Conservation (phyloP, 1,140 invertebrate species). For the Palaemon carinicauda region DNA sequence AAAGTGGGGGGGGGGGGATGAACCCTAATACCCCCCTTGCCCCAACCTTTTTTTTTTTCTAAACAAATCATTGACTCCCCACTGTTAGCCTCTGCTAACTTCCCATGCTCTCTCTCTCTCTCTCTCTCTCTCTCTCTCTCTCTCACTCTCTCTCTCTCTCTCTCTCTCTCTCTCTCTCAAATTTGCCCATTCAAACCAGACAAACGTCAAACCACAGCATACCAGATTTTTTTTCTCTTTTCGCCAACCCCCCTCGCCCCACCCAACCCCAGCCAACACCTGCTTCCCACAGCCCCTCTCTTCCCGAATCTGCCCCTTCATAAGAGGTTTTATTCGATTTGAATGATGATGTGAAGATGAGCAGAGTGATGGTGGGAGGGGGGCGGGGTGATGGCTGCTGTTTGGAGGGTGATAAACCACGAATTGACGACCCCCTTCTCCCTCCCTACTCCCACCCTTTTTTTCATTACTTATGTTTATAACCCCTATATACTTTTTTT, state of each 20-base stretch:
- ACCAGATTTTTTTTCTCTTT: background rate
- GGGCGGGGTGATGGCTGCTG: background rate
- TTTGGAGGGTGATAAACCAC: background rate
- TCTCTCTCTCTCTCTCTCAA: background rate
- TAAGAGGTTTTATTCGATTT: no score
- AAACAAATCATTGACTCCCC: no score
- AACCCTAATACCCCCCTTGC: no score
- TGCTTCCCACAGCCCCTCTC: background rate
- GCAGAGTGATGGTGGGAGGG: background rate
- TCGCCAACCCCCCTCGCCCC: background rate
- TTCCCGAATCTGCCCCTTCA: background rate
- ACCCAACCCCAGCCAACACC: background rate
- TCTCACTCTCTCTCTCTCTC: background rate
- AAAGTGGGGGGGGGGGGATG: no score
- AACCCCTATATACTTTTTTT: no score
- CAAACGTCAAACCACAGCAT: background rate
- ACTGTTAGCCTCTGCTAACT: no score
- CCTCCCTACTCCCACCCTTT: no score
- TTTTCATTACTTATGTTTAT: no score
- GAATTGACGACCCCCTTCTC: background rate
- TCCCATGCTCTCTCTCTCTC: no score
- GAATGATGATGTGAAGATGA: background rate
- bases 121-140: background rate
- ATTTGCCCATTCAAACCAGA: background rate
- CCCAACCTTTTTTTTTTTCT: no score